Conservation (phyloP, 2,797 vertebrate genomes). For the Diglossa cyanea region DNA sequence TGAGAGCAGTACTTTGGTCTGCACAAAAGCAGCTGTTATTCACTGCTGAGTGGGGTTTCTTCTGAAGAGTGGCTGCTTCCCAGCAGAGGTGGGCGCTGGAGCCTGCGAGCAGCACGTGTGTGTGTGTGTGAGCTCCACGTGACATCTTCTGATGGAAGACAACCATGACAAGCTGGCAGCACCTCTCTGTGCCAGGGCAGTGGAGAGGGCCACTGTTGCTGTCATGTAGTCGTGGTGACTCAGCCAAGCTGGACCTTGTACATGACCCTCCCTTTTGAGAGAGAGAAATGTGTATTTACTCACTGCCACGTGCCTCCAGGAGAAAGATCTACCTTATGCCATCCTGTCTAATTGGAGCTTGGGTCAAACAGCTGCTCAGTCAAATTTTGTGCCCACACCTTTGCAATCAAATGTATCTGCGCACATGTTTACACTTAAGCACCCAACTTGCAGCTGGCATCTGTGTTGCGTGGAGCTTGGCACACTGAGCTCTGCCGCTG, state of each 20-base stretch:
- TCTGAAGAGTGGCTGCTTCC: conserved; percentile 52
- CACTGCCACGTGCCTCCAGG: background rate
- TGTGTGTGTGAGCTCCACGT: background rate
- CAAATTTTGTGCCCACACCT: background rate
- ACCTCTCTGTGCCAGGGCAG: conserved; percentile 26
- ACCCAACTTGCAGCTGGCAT: background rate
- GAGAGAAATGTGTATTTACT: background rate
- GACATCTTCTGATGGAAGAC: conserved; percentile 60
- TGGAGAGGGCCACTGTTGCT: background rate
- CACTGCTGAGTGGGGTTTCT: conserved; percentile 26
- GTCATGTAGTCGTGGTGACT: background rate
- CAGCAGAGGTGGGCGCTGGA: conserved; percentile 47
- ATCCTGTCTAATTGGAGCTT: background rate
- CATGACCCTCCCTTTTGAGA: background rate
- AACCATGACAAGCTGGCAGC: conserved; percentile 22
- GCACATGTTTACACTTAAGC: accelerated
- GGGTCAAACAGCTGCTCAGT: background rate
- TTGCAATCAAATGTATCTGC: background rate
- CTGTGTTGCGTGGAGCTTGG: accelerated
- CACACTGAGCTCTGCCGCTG: accelerated
- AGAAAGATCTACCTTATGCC: background rate
- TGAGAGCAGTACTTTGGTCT: conserved; percentile 23
- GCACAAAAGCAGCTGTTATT: conserved; percentile 56
- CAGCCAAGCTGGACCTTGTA: background rate
- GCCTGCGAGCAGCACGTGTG: background rate